These are phyloP conservation scores for Stenichneumon culpator DNA, from an alignment of 2,888 invertebrate genomes.

Conservation along the genomic window DNA sequence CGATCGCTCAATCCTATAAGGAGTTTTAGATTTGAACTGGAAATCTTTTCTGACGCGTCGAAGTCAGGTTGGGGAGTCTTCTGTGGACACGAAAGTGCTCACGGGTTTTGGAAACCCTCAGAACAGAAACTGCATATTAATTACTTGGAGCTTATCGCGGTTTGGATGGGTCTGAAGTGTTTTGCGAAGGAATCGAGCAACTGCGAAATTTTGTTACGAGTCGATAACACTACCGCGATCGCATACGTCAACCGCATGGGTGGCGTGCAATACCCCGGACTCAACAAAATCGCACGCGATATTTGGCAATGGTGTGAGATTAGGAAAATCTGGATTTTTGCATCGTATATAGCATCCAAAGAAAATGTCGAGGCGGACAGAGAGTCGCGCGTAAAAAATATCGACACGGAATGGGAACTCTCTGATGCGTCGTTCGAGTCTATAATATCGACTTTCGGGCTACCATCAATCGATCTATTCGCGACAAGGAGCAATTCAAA, in stretches of 20 bases:
- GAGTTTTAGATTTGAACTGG: constrained; percentile 29
- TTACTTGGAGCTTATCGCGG: constrained; percentile 21
- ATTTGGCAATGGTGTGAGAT: constrained; percentile 68
- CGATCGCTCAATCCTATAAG: constrained; percentile 45
- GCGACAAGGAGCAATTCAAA: constrained; percentile 67
- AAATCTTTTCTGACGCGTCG: constrained; percentile 56
- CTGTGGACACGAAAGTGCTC: constrained; percentile 21
- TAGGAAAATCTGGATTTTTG: constrained; percentile 63
- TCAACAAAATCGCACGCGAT: constrained; percentile 62
- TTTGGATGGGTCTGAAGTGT: constrained; percentile 63
- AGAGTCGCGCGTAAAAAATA: constrained; percentile 52
- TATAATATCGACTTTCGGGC: constrained; percentile 50
- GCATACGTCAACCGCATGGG: constrained; percentile 70
- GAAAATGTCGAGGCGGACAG: constrained; percentile 64
- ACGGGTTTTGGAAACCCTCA: constrained; percentile 38
- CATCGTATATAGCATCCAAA: constrained; percentile 59
- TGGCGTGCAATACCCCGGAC: constrained; percentile 67
- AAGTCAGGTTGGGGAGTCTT: constrained; percentile 50
- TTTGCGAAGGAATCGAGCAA: constrained; percentile 62
- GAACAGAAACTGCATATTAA: constrained; percentile 45
- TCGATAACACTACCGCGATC: constrained; percentile 70
- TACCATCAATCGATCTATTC: constrained; percentile 67
- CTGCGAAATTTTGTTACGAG: constrained; percentile 65
- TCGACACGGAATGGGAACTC: constrained; percentile 66
- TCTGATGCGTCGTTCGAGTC: constrained; percentile 41